Evolutionary conservation across 2,888 invertebrate genomes (phyloP), one percentile per base, ranked within the genome.

Genomic region (Himalopsyche tibetana): DNA sequence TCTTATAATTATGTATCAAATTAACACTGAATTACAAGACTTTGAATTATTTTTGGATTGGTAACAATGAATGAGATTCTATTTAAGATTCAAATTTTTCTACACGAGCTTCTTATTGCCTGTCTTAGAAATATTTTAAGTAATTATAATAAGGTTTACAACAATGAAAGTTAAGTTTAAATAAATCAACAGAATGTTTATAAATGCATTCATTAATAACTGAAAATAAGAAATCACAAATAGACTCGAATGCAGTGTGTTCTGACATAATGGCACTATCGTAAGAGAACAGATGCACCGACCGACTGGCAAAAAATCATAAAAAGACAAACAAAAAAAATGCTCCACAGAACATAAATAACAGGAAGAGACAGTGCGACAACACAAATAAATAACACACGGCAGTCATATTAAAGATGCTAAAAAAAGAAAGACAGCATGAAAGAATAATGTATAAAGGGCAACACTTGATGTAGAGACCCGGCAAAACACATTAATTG

Each of bases 331-430:
- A 36, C 8, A 74, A 38, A 74, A 51, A 28, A 69, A 4, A 28
- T 38, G 38, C 28, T 74, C 36, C 2, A 15, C 51, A 3, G 28
- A 15, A 74, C 38, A 74, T 74, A 74, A 74, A 74, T 74, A 38
- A 74, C 74, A n/a, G 28, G 9, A 69, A 69, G 69, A 69, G 69
- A 69, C 69, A 69, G 19, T 28, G 69, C 69, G 6, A 36, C 69
- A 69, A 69, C 69, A 74, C 15, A 36, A 74, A 36, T 74, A 74
- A 74, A 74, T 74, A 74, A 74, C 74, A 74, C 36, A 74, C 11
- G 38, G 15, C 74, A 69, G 69, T 28, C n/a, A 74, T 74, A 63
- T 19, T 63, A 74, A 69, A 19, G 69, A 28, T 8, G 69, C 69
- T 69, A 69, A 74, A 74, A 36, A 74, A 38, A 74, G 12, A 74